Evolutionary conservation across 1,140 invertebrate genomes (phyloP).

Genomic region (Rhynchophorus ferrugineus): DNA sequence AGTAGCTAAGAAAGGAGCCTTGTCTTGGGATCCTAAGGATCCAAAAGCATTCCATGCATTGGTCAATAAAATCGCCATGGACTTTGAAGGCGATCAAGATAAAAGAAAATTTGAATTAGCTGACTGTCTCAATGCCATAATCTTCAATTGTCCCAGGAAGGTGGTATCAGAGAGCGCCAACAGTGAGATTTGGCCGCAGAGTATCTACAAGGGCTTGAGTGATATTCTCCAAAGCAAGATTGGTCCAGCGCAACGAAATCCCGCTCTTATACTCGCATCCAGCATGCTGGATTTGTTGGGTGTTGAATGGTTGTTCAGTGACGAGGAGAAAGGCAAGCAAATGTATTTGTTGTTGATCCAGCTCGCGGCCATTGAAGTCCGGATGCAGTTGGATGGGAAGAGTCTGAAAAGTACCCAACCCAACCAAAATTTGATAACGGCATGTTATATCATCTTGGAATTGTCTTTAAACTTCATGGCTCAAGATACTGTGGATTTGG

Average conservation of each 20-base stretch:
- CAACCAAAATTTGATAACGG: conserved; percentile 67
- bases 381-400: conserved; percentile 85
- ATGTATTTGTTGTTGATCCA: conserved; percentile 80
- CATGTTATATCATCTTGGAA: conserved; percentile 81
- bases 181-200: conserved; percentile 69
- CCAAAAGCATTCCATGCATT: conserved; percentile 70
- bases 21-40: conserved; percentile 65
- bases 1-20: conserved; percentile 57
- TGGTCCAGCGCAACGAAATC: conserved; percentile 77
- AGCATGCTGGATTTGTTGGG: conserved; percentile 74
- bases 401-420: conserved; percentile 68
- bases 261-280: conserved; percentile 74
- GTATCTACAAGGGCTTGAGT: conserved; percentile 65
- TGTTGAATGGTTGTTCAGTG: conserved; percentile 70
- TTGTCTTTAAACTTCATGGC: conserved; percentile 72
- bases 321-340: conserved; percentile 70
- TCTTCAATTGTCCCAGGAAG: conserved; percentile 63
- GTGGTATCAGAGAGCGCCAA: conserved; percentile 51
- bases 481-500: conserved; percentile 71
- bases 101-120: conserved; percentile 84
- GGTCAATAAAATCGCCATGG: conserved; percentile 74
- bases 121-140: conserved; percentile 61
- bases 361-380: conserved; percentile 80
- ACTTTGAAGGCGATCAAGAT: conserved; percentile 79
- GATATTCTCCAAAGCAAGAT: conserved; percentile 83